Evolutionary conservation across 2,797 vertebrate genomes (phyloP).

Genomic region (Falco naumanni): DNA sequence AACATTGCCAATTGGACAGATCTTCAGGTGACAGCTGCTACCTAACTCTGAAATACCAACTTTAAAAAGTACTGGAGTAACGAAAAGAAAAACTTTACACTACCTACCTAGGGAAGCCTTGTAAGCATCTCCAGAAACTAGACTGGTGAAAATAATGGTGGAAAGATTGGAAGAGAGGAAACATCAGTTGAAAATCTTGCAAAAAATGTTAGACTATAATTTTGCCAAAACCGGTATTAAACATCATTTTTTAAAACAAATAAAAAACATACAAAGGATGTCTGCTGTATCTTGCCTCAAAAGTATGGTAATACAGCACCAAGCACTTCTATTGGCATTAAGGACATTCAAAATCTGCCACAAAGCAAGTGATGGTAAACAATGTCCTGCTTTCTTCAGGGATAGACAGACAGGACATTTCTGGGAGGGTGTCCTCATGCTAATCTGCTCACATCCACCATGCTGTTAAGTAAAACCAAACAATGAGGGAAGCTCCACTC

Average conservation of each 20-base stretch:
- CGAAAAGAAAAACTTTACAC: background rate
- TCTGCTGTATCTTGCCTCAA: background rate
- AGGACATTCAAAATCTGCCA: background rate
- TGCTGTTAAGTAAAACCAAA: background rate
- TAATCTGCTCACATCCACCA: background rate
- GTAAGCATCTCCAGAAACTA: background rate
- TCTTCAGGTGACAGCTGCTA: background rate
- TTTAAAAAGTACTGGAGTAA: background rate
- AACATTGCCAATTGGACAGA: background rate
- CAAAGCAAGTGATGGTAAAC: background rate
- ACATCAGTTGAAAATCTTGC: background rate
- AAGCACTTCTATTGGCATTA: background rate
- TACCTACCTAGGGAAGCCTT: background rate
- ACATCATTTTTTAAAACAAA: background rate
- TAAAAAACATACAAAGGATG: background rate
- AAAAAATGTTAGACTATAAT: background rate
- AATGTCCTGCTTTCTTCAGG: background rate
- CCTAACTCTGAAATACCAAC: background rate
- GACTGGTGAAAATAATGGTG: background rate
- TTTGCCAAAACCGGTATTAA: background rate
- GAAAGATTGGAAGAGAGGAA: background rate
- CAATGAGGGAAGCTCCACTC: background rate
- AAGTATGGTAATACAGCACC: background rate
- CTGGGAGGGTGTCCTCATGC: background rate
- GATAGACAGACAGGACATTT: background rate